Evolutionary conservation across 2,797 vertebrate species (phyloP), one percentile per base, ranked within the genome.

Genomic region (Distichodus sexfasciatus): DNA sequence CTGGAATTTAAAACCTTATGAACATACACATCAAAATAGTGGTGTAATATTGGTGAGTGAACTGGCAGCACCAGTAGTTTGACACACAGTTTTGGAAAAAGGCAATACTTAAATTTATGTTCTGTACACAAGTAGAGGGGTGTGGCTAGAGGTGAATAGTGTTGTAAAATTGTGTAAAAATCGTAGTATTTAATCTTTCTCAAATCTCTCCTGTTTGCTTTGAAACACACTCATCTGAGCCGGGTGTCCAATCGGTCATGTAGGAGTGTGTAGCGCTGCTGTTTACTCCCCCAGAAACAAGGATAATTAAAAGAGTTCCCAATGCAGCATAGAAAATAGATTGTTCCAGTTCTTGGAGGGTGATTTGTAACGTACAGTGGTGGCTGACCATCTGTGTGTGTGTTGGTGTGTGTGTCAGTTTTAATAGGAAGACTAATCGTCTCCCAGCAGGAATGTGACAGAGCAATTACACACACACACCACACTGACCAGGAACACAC

Each of bases 361-460:
- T 72, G 48, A 66, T 78, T 72, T 75, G 59, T 75, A 75, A 79
- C n/a, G 66, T 67, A 48, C 58, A 35, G 59, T 12, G 55, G 53
- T 9, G 6, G 40, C 14, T 28, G 31, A 38, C 21, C 15, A 3
- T 59, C 43, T 17, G 71, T 62, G 71, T 40, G 65, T 26, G 26
- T 64, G n/a, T n/a, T n/a, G n/a, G n/a, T n/a, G 61, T 59, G 71
- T 17, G 71, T 50, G 75, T 44, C 33, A 77, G 43, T 78, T 86
- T 84, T 86, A 88, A 88, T 87, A 84, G 87, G 62, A 88, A 88
- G 87, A 88, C 82, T 77, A 87, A 88, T 88, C 81, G 70, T 66
- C 48, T 7, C 2, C 46, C 71, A 3, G 41, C 35, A 66, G 21
- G 67, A 84, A 85, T 36, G 70, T 87, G 88, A 87, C 87, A 88